Percentiles rank a stretch among this genome's conserved stretches.
phyloP scores from a whole-genome alignment of 2,888 invertebrate species.

The Apocheima hispidaria region DNA sequence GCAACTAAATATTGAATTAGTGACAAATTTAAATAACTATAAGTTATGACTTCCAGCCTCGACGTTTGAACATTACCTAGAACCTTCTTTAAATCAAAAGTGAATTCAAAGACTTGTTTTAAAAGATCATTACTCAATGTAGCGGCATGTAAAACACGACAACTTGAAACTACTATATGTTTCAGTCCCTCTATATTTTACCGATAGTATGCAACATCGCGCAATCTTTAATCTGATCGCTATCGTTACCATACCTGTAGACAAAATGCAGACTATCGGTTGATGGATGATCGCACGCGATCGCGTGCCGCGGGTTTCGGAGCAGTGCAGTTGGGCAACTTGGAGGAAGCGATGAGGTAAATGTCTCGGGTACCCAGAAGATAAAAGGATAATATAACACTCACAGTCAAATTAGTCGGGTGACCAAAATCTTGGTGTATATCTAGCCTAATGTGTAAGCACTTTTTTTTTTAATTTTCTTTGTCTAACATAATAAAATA shows the following conservation, averaged over 20 bases:
- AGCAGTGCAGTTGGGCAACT: slow-evolving; percentile 47
- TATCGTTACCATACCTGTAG: slow-evolving; percentile 12
- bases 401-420: too few species aligned
- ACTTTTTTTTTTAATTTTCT: too few species aligned
- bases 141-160: neutral
- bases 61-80: too few species aligned
- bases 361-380: neutral
- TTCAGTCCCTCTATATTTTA: neutral
- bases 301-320: slow-evolving; percentile 53
- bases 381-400: neutral
- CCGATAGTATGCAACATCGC: slow-evolving; percentile 7
- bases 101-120: too few species aligned
- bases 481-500: too few species aligned
- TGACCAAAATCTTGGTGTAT: too few species aligned
- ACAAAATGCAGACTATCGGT: slow-evolving; percentile 17
- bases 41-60: too few species aligned
- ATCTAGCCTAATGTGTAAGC: too few species aligned
- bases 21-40: too few species aligned
- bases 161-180: neutral
- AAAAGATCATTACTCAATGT: neutral
- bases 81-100: too few species aligned
- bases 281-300: slow-evolving; percentile 45
- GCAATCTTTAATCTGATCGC: slow-evolving; percentile 13
- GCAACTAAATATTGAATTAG: too few species aligned
- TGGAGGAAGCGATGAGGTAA: slow-evolving; percentile 45